Evolutionary conservation across 1,140 invertebrate species (phyloP).

Genomic region (Chelonus insularis): DNA sequence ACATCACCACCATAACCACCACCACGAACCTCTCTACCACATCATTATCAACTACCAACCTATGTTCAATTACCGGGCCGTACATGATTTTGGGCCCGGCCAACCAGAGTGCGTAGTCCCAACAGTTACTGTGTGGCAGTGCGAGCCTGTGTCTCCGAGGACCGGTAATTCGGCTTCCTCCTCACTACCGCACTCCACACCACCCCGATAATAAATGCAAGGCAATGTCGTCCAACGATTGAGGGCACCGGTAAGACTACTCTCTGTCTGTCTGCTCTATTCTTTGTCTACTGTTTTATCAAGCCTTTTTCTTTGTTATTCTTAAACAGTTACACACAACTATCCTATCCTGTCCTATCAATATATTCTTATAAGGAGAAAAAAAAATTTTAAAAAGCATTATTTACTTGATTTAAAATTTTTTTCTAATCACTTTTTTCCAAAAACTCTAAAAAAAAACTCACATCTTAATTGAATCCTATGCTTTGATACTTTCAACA

Average conservation of each 20-base stretch:
- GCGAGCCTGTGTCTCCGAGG: conserved; percentile 61
- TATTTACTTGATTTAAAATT: background rate
- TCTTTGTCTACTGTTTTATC: conserved; percentile 18
- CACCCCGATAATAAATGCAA: conserved; percentile 60
- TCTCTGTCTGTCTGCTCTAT: conserved; percentile 37
- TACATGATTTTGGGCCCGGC: conserved; percentile 39
- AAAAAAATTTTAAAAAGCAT: too few species aligned
- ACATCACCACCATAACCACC: conserved; percentile 31
- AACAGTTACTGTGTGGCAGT: conserved; percentile 61
- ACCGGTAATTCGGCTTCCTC: conserved; percentile 60
- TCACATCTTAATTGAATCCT: background rate
- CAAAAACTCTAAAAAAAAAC: background rate
- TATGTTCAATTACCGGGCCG: conserved; percentile 32
- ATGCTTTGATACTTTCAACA: too few species aligned
- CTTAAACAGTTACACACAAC: conserved; percentile 36
- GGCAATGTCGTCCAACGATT: conserved; percentile 54
- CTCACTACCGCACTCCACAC: conserved; percentile 59
- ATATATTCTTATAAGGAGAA: too few species aligned
- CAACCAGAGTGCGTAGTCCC: conserved; percentile 59
- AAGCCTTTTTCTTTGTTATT: conserved; percentile 28
- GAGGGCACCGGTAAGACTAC: conserved; percentile 55
- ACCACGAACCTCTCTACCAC: conserved; percentile 32
- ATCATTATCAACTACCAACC: conserved; percentile 25
- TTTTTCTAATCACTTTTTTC: background rate
- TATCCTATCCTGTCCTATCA: too few species aligned